A percentile compares a stretch with the other conserved stretches of the same genome.
Conservation (phyloP, 2,888 invertebrate genomes). For the Dynastes hyllus region DNA sequence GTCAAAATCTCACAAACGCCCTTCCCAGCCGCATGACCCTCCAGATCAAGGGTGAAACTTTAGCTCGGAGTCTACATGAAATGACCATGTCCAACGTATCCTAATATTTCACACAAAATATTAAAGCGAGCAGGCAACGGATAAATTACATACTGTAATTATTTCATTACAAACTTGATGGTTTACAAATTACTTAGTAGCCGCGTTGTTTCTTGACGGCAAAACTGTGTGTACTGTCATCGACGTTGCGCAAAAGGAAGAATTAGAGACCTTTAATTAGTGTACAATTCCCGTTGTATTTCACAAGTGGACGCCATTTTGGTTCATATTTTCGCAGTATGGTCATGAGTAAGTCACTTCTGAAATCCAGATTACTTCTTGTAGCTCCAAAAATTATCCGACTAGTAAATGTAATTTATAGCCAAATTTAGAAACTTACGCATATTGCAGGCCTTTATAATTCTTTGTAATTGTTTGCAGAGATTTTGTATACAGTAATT, state of each 20-base stretch:
- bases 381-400: too few relatives aligned
- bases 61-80: slow-evolving; percentile 37
- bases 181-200: slow-evolving; percentile 32
- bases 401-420: too few relatives aligned
- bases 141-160: slow-evolving; percentile 34
- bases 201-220: slow-evolving; percentile 22
- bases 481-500: too few relatives aligned
- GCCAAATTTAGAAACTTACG: too few relatives aligned
- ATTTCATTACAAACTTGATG: slow-evolving; percentile 37
- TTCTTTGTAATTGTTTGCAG: too few relatives aligned
- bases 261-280: background rate
- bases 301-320: background rate
- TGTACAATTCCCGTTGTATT: background rate
- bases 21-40: slow-evolving; percentile 49
- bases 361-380: too few relatives aligned
- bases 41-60: slow-evolving; percentile 43
- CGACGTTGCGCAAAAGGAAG: background rate
- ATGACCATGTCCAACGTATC: slow-evolving; percentile 43
- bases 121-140: slow-evolving; percentile 28
- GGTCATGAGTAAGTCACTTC: too few relatives aligned
- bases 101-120: slow-evolving; percentile 46
- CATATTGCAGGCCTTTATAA: too few relatives aligned
- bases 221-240: background rate
- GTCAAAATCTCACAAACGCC: slow-evolving; percentile 66
- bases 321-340: background rate